Conservation (phyloP, 2,888 invertebrate species). For the Bedellia somnulentella region DNA sequence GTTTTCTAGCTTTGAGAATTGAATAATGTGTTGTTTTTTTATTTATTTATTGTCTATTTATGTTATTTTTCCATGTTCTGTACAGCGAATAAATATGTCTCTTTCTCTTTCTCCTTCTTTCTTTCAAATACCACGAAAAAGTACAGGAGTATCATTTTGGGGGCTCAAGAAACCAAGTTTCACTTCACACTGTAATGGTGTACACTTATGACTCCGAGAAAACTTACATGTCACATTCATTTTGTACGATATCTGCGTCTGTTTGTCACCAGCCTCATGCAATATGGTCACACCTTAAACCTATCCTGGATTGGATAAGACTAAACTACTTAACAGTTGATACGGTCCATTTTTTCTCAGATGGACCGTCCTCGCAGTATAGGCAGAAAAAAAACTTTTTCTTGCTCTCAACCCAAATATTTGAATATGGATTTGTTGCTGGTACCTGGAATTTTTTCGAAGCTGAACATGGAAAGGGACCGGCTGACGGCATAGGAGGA, state of each 20-base stretch:
- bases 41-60: no score
- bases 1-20: no score
- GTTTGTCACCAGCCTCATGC: conserved; percentile 2
- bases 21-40: no score
- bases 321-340: not conserved
- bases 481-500: conserved; percentile 7
- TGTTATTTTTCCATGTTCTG: no score
- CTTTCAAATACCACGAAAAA: not conserved
- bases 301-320: conserved; percentile 3
- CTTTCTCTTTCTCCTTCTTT: no score
- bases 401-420: conserved; percentile 1
- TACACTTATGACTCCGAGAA: not conserved
- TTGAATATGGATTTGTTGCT: conserved; percentile 2
- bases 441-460: conserved; percentile 5
- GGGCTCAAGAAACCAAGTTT: not conserved
- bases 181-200: not conserved
- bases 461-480: conserved; percentile 5
- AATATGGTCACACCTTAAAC: conserved; percentile 6
- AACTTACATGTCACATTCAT: conserved; percentile 1
- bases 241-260: conserved; percentile 1
- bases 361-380: conserved; percentile 4
- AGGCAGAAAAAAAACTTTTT: conserved; percentile 6
- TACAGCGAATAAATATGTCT: no score
- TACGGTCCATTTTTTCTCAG: conserved; percentile 3
- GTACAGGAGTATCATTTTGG: conserved; percentile 2